A percentile compares a stretch with the other conserved stretches of the same genome.
Evolutionary conservation across 2,888 invertebrate species (phyloP).

Genomic region (Rhingia rostrata): DNA sequence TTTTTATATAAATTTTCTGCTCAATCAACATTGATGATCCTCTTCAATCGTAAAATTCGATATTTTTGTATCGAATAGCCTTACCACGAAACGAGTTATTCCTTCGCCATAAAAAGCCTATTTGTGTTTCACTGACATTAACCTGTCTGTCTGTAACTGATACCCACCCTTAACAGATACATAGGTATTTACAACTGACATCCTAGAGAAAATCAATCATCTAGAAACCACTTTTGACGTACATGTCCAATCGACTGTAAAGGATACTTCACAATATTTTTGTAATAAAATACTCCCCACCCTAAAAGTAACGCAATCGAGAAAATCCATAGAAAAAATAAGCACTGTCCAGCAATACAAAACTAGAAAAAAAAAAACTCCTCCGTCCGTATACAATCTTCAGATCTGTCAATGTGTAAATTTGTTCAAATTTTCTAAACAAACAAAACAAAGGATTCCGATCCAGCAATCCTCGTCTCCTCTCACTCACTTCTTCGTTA

Average conservation of each 20-base stretch:
- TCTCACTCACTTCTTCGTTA: slow-evolving; percentile 25
- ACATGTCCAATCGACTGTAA: slow-evolving; percentile 40
- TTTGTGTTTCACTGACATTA: background rate
- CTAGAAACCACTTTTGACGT: slow-evolving; percentile 11
- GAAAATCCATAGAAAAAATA: background rate
- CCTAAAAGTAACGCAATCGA: background rate
- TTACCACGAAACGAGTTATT: too few relatives aligned
- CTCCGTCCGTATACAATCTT: slow-evolving; percentile 9
- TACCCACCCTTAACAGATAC: slow-evolving; percentile 15
- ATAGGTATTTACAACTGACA: too few relatives aligned
- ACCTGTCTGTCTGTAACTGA: slow-evolving; percentile 21
- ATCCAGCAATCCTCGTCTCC: background rate
- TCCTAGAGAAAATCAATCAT: slow-evolving; percentile 28
- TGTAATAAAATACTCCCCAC: slow-evolving; percentile 27
- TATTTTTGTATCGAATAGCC: background rate
- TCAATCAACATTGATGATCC: background rate
- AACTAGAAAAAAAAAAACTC: slow-evolving; percentile 8
- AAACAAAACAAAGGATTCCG: slow-evolving; percentile 63
- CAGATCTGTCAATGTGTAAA: slow-evolving; percentile 59
- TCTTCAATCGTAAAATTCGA: background rate
- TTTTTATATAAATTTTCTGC: background rate
- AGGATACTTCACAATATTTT: slow-evolving; percentile 55
- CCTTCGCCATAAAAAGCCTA: too few relatives aligned
- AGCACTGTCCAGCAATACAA: slow-evolving; percentile 5
- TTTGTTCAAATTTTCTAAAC: slow-evolving; percentile 59